A percentile compares a stretch with the other conserved stretches of the same genome.
Conservation (phyloP, 2,888 invertebrate species). For the Pachycephus smyrnensis region DNA sequence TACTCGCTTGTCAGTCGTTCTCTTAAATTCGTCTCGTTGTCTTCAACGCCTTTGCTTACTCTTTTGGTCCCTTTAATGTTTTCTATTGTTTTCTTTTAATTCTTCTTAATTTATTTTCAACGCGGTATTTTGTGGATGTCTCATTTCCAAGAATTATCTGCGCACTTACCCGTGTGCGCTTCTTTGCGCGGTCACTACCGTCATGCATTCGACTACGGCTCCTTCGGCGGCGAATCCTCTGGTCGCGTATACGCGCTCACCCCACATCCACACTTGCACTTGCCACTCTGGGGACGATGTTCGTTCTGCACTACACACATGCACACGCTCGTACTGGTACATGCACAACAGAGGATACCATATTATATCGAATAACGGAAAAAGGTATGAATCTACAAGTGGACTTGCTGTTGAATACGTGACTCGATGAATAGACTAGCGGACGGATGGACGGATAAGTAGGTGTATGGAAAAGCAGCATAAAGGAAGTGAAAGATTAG, state of each 20-base stretch:
- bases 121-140: not conserved
- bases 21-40: not conserved
- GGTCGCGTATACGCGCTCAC: not conserved
- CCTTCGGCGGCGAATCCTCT: not conserved
- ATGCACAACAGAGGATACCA: not conserved
- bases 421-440: not conserved
- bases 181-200: not conserved
- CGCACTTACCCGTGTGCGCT: slow-evolving; percentile 5
- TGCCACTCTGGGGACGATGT: not conserved
- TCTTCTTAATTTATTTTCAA: not conserved
- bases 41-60: not conserved
- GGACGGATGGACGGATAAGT: not conserved
- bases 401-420: not conserved
- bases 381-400: not conserved
- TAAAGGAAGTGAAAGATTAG: not conserved
- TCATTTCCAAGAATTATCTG: not conserved
- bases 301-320: not conserved
- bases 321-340: not conserved
- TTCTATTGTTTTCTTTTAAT: not conserved
- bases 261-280: not conserved
- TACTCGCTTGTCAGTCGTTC: slow-evolving; percentile 30
- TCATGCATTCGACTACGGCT: not conserved
- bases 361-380: not conserved
- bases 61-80: not conserved
- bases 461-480: not conserved